Base-by-base conservation (phyloP, 1,140 invertebrate species). In the Lithobius niger region DNA sequence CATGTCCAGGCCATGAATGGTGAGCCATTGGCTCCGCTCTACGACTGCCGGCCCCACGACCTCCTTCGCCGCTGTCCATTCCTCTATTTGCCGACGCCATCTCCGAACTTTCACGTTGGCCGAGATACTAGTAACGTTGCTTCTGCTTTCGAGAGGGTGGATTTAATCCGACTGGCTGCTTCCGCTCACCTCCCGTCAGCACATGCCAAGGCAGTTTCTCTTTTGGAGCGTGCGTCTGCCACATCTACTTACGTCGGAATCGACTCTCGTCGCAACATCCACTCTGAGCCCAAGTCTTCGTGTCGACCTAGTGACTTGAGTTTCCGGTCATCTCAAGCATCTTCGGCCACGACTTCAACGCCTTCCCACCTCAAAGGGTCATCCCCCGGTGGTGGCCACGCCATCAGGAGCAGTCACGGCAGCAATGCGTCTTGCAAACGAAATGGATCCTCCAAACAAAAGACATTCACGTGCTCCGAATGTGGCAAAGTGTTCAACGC, bases 401-500 rank as follows among this genome's bases (percentile, higher is more conserved):
- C 4, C 6, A 45, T 4, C 43, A 45, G 43, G 16, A 21, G 18
- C 4, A 21, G 4, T 19, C 4, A 4, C 16, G 19, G 18, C 43
- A 3, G 19, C 16, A 18, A 16, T 45, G 3, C 6, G 19, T 45
- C 43, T 10, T 45, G 31, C 4, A 55, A 57, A 22, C 24, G 56
- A 0, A 53, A 61, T 21, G 28, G n/a, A n/a, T n/a, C 27, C 15
- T 25, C 27, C 40, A 69, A 65, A 24, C 60, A 58, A 6, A 96
- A 96, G 66, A 91, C 83, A 6, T 97, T 94, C 68, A 89, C 88
- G 1, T 99, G 95, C 66, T 78, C 81, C 0, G 90, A 97, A 60
- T 99, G 95, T 68, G 92, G 92, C 0, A 98, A 99, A 74, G 81
- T 94, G 0, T 99, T 99, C 73, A 98, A 97, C 68, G 95, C 95